Base-by-base conservation (phyloP, 2,113 vertebrate species). In the Psittacara wagleri region DNA sequence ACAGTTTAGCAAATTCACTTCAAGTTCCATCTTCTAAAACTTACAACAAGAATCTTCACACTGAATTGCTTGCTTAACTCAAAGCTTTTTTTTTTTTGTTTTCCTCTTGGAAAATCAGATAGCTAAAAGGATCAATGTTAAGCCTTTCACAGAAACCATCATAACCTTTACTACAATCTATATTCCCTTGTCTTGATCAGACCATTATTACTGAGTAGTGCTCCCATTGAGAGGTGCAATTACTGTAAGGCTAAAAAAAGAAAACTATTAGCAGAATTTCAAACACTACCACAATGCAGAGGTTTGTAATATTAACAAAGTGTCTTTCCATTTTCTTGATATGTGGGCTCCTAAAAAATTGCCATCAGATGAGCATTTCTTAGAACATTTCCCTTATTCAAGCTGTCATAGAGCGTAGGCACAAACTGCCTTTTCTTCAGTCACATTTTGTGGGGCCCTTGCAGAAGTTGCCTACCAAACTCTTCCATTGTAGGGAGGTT, bases 111-210 rank as follows among this genome's bases (percentile, higher is more conserved):
- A 97, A 94, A 92, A 90, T 92, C 62, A 69, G 55, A 84, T 24
- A 64, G 39, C 43, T 93, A 23, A 88, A 94, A 82, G 31, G 80
- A 95, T 96, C 95, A 91, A 86, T 94, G 86, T 41, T 82, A 95
- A 94, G 44, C 61, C 44, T 93, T 66, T 92, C 83, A 78, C 25
- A 93, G 41, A 96, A 94, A 73, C 44, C 66, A 90, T 84, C 77
- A 84, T 62, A 94, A 88, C 86, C 95, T 92, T 96, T 92, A 82
- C 90, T 95, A 92, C 37, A 69, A 88, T 93, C 92, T 66, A 79
- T 82, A 95, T 86, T 90, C 39, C 52, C 51, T 81, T 82, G 44
- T 84, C 92, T 93, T 79, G 62, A 83, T 76, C 72, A 62, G 41
- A 91, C 89, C 83, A 33, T 93, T 96, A 82, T 77, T 92, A 77